phyloP scores from a whole-genome alignment of 2,797 vertebrate species.

The Tympanoctomys barrerae region DNA sequence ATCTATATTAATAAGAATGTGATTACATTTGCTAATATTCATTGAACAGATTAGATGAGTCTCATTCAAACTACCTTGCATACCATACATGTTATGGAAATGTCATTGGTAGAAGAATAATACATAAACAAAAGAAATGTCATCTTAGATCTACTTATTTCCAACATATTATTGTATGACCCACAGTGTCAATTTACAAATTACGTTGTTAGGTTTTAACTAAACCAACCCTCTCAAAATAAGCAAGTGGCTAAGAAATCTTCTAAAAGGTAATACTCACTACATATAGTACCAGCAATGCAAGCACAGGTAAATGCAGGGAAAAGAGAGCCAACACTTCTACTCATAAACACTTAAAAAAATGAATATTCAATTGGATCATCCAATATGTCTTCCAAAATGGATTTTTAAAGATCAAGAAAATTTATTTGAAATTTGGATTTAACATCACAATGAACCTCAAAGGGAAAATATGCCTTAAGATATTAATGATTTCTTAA shows the following conservation, averaged over 20 bases:
- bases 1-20: not conserved
- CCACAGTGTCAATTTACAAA: not conserved
- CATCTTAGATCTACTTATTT: slow-evolving; percentile 10
- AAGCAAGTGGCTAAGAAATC: not conserved
- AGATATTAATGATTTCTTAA: slow-evolving; percentile 46
- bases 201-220: slow-evolving; percentile 22
- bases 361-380: slow-evolving; percentile 27
- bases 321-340: not conserved
- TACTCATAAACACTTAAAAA: slow-evolving; percentile 45
- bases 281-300: not conserved
- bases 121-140: slow-evolving; percentile 13
- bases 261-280: not conserved
- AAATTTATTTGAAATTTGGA: not conserved
- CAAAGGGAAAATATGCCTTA: slow-evolving; percentile 6
- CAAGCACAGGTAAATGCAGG: not conserved
- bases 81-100: not conserved
- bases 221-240: slow-evolving; percentile 47
- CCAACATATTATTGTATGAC: not conserved
- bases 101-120: not conserved
- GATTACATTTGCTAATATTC: slow-evolving; percentile 1
- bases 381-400: slow-evolving; percentile 31
- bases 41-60: slow-evolving; percentile 30
- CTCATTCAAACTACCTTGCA: not conserved
- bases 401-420: not conserved
- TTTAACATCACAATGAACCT: slow-evolving; percentile 56